Evolutionary conservation across 2,888 invertebrate genomes (phyloP).

Genomic region (Dexiosoma caninum): DNA sequence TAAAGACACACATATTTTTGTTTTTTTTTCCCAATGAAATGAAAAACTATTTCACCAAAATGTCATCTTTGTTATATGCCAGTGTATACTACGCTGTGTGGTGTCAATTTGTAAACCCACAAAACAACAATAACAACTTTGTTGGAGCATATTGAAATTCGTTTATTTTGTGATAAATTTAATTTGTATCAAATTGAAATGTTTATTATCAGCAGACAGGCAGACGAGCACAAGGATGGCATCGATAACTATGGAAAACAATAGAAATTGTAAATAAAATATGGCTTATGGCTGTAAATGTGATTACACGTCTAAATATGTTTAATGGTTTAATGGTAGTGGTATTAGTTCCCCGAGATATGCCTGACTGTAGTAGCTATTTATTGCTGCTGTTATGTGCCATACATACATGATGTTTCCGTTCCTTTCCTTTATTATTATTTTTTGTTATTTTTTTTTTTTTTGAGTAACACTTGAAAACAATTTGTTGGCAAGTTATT

Average conservation of each 20-base stretch:
- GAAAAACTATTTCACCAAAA: no score
- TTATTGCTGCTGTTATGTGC: constrained; percentile 3
- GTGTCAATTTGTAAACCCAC: constrained; percentile 29
- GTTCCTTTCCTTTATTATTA: no score
- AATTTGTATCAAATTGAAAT: constrained; percentile 53
- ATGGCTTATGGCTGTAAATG: constrained; percentile 10
- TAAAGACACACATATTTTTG: no score
- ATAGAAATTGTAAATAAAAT: constrained; percentile 39
- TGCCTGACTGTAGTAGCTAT: background rate
- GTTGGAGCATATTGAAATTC: background rate
- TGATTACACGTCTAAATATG: background rate
- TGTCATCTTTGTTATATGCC: no score
- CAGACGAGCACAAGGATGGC: background rate
- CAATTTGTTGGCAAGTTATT: constrained; percentile 64
- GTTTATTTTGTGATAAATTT: constrained; percentile 23
- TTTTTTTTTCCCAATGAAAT: no score
- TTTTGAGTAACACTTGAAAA: constrained; percentile 61
- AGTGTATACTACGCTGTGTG: no score
- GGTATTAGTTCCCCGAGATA: background rate
- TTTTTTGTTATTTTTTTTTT: constrained; percentile 4
- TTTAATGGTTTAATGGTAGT: background rate
- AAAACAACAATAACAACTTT: constrained; percentile 14
- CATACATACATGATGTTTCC: constrained; percentile 31
- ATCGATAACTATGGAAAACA: background rate
- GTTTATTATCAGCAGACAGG: constrained; percentile 56